Conservation (phyloP, 1,140 invertebrate genomes). For the Pentalonia nigronervosa region DNA sequence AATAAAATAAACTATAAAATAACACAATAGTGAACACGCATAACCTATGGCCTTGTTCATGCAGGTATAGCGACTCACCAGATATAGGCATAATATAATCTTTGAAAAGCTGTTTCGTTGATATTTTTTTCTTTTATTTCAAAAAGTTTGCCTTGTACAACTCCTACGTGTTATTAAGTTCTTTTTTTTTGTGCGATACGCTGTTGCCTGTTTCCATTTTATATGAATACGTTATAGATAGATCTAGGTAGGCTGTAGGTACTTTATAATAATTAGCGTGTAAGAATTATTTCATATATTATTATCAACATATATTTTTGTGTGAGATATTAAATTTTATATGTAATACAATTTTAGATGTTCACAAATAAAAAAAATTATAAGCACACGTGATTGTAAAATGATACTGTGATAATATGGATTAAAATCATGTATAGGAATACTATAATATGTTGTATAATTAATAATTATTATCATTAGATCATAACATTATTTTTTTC, state of each 20-base stretch:
- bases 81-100: constrained; percentile 24
- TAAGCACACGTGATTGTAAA: neutral
- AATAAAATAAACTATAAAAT: neutral
- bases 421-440: no score
- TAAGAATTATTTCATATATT: neutral
- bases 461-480: neutral
- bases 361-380: neutral
- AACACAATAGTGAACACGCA: constrained; percentile 10
- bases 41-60: constrained; percentile 22
- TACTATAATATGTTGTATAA: no score
- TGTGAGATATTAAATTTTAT: neutral
- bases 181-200: neutral
- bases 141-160: constrained; percentile 30
- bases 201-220: neutral
- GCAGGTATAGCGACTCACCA: neutral
- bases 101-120: neutral
- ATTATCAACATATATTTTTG: no score
- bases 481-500: neutral
- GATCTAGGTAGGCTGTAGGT: neutral
- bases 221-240: neutral
- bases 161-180: neutral
- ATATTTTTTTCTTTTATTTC: constrained; percentile 22
- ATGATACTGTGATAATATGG: neutral
- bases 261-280: neutral
- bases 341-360: neutral